Base-by-base conservation (phyloP, 2,888 invertebrate genomes). In the Agriopis aurantiaria region DNA sequence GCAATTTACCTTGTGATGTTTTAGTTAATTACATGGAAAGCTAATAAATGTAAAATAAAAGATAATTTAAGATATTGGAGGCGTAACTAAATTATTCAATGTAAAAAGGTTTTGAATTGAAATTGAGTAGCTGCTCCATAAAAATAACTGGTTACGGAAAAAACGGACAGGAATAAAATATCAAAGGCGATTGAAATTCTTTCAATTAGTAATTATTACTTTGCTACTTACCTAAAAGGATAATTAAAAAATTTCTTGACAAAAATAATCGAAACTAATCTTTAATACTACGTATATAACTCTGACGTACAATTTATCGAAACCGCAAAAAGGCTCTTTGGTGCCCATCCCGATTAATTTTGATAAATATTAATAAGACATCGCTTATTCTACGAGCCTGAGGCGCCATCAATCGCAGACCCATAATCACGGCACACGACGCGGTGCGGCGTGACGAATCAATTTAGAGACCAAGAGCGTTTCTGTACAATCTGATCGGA, bases 151-250 rank as follows among this genome's bases (percentile, higher is more conserved):
- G 70, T 60, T 63, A 62, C 63, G 49, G 62, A 65, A 74, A n/a
- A 61, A 73, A 76, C 69, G 72, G 63, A 68, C 66, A 55, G 40
- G 73, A 79, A 78, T 79, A 73, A 69, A 62, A 72, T 77, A 76
- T 78, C 78, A 78, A 80, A 79, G 78, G 56, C 43, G 8, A 57
- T 14, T 43, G 1, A 9, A 57, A n/a, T 56, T 14, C 11, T 53
- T 33, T 51, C 56, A 43, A 43, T 43, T n/a, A 41, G 41, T 0
- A 41, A 56, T 56, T 56, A 43, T 41, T 56, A 43, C 8, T 48
- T 8, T 4, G 49, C 17, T 51, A n/a, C 17, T 45, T 51, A 23
- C 17, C 49, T 51, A 23, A 57, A 52, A 57, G 17, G 51, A 51
- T 23, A 45, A 43, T 45, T 45, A 49, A 58, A 45, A 45, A 52